A percentile compares a stretch with the other conserved stretches of the same genome.
Conservation (phyloP, 2,888 invertebrate genomes). For the Drosophila anomelani region DNA sequence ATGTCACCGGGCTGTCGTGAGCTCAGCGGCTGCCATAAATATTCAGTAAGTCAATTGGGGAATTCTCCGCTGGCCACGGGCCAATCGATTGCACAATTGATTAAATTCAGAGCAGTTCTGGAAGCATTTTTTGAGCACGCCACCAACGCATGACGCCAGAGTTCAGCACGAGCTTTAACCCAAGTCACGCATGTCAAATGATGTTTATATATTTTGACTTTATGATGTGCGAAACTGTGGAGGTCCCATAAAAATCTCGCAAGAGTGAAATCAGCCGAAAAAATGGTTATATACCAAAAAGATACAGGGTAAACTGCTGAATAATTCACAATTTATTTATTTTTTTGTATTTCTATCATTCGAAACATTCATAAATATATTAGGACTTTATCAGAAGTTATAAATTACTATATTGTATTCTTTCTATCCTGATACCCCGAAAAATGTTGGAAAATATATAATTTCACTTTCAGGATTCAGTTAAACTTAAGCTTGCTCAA, state of each 20-base stretch:
- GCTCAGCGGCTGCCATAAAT: constrained; percentile 33
- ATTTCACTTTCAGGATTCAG: background rate
- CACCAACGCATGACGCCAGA: constrained; percentile 45
- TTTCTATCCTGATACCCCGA: background rate
- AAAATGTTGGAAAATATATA: too few species aligned
- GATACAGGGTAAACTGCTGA: background rate
- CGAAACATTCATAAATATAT: background rate
- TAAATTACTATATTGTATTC: too few species aligned
- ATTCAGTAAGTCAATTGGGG: constrained; percentile 37
- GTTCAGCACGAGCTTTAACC: constrained; percentile 25
- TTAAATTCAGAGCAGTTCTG: constrained; percentile 13
- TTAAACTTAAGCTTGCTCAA: background rate
- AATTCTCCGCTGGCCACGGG: constrained; percentile 19
- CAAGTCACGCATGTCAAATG: constrained; percentile 62
- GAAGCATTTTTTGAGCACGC: constrained; percentile 40
- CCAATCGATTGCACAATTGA: constrained; percentile 29
- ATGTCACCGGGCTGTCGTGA: constrained; percentile 12
- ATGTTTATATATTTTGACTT: constrained; percentile 39
- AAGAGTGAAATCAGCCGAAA: constrained; percentile 50
- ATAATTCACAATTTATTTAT: background rate
- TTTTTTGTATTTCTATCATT: background rate
- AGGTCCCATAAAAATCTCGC: constrained; percentile 31
- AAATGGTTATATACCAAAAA: background rate
- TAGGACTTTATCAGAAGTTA: background rate
- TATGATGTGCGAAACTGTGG: constrained; percentile 59